Evolutionary conservation across 2,888 invertebrate genomes (phyloP).

Genomic region (Synergus umbraculus): DNA sequence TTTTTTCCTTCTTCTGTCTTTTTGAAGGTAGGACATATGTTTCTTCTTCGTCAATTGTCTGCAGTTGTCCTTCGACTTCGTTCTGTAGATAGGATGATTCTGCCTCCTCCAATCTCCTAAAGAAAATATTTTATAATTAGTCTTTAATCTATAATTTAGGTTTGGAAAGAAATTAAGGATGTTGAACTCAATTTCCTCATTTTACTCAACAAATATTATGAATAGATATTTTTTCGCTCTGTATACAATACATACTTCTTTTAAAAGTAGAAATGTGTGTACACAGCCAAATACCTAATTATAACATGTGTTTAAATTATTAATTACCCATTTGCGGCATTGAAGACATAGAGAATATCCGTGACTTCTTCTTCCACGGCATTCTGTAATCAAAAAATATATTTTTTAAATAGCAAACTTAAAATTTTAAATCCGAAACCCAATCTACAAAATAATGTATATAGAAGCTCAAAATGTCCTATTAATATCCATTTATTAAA

Average conservation of each 20-base stretch:
- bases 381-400: not conserved
- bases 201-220: no score
- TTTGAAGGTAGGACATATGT: not conserved
- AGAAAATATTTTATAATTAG: not conserved
- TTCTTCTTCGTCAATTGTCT: not conserved
- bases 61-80: not conserved
- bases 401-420: not conserved
- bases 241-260: no score
- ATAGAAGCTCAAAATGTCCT: no score
- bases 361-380: not conserved
- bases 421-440: no score
- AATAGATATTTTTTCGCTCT: no score
- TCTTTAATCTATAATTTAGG: not conserved
- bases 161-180: not conserved
- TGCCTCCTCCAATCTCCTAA: not conserved
- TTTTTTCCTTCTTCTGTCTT: not conserved
- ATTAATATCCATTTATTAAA: no score
- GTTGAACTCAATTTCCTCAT: no score
- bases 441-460: no score
- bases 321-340: constrained; percentile 22
- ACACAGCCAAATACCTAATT: no score
- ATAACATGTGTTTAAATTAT: no score
- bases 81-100: not conserved
- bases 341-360: not conserved
- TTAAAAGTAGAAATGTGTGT: no score